Percentiles rank a stretch among this genome's conserved stretches.
phyloP scores from a whole-genome alignment of 2,113 vertebrate genomes.

The Neomonachus schauinslandi region DNA sequence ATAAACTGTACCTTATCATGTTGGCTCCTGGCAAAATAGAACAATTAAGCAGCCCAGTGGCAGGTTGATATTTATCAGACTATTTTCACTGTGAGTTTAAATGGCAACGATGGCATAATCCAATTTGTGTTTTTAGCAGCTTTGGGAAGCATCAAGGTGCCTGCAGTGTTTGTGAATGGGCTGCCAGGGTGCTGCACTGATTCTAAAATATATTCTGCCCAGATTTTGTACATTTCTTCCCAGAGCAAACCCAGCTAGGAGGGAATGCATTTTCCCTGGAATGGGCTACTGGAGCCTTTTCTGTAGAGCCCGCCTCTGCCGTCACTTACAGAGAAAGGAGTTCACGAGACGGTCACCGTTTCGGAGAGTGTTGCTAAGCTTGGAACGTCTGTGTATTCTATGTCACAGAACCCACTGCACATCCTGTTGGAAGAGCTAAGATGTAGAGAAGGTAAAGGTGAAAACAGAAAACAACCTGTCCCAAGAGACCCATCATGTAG shows the following conservation, averaged over 20 bases:
- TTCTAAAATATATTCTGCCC: conserved; percentile 34
- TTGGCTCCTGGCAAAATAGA: conserved; percentile 30
- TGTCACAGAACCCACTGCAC: neutral
- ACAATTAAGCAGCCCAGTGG: conserved; percentile 56
- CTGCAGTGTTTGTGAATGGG: conserved; percentile 54
- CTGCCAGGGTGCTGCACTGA: conserved; percentile 7
- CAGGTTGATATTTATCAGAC: conserved; percentile 65
- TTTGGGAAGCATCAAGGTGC: conserved; percentile 11
- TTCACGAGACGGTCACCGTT: neutral
- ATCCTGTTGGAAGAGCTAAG: neutral
- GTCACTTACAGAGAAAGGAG: neutral
- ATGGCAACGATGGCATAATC: conserved; percentile 49
- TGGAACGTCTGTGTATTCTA: rapidly evolving
- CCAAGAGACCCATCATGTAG: rapidly evolving
- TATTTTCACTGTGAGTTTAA: conserved; percentile 68
- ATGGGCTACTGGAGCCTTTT: neutral
- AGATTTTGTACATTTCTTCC: conserved; percentile 28
- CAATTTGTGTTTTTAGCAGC: conserved; percentile 60
- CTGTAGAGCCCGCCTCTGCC: neutral
- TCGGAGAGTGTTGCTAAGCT: neutral
- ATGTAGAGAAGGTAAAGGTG: neutral
- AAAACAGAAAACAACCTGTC: neutral
- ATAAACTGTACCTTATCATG: conserved; percentile 37
- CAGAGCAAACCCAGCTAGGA: conserved; percentile 39
- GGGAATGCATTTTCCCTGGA: conserved; percentile 22